Conservation (phyloP, 2,888 invertebrate species). For the Andrena hattorfiana region DNA sequence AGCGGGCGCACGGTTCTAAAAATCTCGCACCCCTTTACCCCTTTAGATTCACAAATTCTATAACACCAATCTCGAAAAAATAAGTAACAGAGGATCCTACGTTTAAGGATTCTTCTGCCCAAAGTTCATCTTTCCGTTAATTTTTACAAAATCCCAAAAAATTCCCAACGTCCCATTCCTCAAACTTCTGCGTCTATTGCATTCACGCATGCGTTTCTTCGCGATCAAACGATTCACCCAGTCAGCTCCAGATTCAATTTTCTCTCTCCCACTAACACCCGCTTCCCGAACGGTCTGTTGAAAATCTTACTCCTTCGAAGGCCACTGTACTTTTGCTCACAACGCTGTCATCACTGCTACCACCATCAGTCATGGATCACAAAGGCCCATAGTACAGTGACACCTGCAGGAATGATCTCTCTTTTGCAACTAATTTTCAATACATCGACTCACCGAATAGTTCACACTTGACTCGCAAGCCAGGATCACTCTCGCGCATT, state of each 20-base stretch:
- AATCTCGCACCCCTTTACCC: no score
- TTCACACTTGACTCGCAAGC: conserved; percentile 31
- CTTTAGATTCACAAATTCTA: no score
- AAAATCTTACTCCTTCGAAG: conserved; percentile 4
- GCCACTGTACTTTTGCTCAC: conserved; percentile 27
- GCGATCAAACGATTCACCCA: conserved; percentile 24
- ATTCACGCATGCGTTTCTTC: conserved; percentile 27
- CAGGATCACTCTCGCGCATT: conserved; percentile 23
- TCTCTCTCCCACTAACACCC: conserved; percentile 1
- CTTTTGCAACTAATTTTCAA: conserved; percentile 50
- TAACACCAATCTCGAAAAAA: no score
- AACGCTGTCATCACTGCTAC: conserved; percentile 57
- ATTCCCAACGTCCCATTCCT: conserved; percentile 1
- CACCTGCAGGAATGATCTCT: conserved; percentile 59
- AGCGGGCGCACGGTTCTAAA: no score
- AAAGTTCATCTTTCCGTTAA: no score
- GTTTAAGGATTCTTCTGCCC: no score
- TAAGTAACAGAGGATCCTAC: no score
- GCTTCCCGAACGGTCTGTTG: neutral
- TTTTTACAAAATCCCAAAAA: no score
- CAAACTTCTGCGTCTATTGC: neutral
- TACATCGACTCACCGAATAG: conserved; percentile 38
- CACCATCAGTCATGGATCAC: conserved; percentile 69
- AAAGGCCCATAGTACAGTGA: conserved; percentile 69
- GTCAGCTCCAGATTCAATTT: neutral